Evolutionary conservation across 2,888 invertebrate genomes (phyloP), one percentile per base, ranked within the genome.

Genomic region (Matsumyia berberina): DNA sequence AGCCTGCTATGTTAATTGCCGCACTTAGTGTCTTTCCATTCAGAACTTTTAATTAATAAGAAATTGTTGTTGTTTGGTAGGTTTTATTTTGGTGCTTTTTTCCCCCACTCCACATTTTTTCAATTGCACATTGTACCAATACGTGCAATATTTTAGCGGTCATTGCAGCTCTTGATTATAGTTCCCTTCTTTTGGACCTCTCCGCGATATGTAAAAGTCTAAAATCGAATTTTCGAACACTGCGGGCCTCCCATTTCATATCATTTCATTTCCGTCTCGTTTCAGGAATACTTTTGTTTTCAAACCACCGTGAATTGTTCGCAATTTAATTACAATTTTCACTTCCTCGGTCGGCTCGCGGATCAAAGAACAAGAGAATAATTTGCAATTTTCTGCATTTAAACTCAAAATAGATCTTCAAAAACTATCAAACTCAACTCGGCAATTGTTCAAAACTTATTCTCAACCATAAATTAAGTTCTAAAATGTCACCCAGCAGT

Each of bases 271-370:
- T 69, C 42, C 60, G 57, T 29, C 24, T 60, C 51, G 8, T 81
- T 73, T 57, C 73, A 51, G 19, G 42, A 64, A 58, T 74, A 78
- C 62, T 53, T 69, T 78, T 83, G 78, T 83, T 79, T 74, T 83
- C 39, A 62, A 57, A 19, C 51, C 49, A 83, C 57, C 46, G 83
- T 83, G 69, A 83, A 29, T 24, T 12, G 35, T 7, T 17, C 78
- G 57, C 67, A 73, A 55, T 49, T 66, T 9, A 73, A 70, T 78
- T 64, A 78, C 51, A 78, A 70, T 79, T 83, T 79, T 67, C 55
- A 60, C 82, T 55, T 69, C 29, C 24, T 64, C 39, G 39, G 35
- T 62, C 83, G 49, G 49, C 15, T 80, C 19, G 55, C 57, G 24
- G n/a, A 35, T 8, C n/a, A 44, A 5, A 49, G 58, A 67, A 12